Base-by-base conservation (phyloP, 2,888 invertebrate species). In the Chalcosyrphus nemorum region DNA sequence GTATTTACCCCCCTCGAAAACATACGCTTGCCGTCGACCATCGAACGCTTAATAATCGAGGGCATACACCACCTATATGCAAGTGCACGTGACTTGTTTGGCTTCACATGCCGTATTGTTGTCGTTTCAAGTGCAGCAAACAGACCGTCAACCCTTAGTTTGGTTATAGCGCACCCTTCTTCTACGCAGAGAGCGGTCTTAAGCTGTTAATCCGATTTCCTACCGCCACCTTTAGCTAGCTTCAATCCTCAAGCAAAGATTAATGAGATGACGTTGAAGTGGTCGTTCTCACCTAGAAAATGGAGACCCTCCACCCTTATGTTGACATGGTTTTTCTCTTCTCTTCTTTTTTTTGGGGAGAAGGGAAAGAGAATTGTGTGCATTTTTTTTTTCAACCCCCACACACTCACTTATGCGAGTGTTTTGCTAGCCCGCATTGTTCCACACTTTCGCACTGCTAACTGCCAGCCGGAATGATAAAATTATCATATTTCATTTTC, bases 401-500 rank as follows among this genome's bases (percentile, higher is more conserved):
- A 4, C 7, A 4, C 7, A 45, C 71, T 72, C 72, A 56, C 52
- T 78, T 74, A 35, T 68, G 74, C 57, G 74, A 78, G 65, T 84
- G 57, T 75, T 80, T 84, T 84, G 74, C 75, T 80, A 50, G 80
- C 63, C 59, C 74, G 80, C 80, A 84, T 84, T 84, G 84, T 84
- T 80, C 84, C 71, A 71, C 81, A 76, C 81, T 76, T 76, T 81
- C 63, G 68, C 84, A 80, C 61, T 61, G 84, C 84, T 84, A 75
- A 78, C 84, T 84, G 80, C 75, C 75, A 71, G 66, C 66, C 71
- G 61, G 71, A 85, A 85, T 81, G 81, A 85, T 85, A 85, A 85
- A 85, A 85, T 85, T 85, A 85, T 85, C 85, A 85, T 85, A 85
- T 85, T 85, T 85, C 85, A 85, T 85, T 85, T 85, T 85, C 70